Percentiles rank a stretch among this genome's conserved stretches.
Conservation (phyloP, 2,888 invertebrate species). For the Phyllotreta striolata region DNA sequence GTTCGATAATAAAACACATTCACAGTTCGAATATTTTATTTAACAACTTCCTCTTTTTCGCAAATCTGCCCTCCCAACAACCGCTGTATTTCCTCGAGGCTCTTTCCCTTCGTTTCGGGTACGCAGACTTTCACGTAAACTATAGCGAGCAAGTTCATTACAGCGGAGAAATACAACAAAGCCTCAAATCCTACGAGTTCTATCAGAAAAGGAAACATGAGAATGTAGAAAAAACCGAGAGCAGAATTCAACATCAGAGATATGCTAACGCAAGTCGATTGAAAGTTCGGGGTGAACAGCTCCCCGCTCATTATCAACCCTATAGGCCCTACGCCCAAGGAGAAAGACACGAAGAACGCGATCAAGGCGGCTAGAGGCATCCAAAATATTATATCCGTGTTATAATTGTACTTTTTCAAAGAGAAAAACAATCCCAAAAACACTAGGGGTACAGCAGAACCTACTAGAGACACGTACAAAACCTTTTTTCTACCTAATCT, state of each 20-base stretch:
- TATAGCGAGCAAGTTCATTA: not conserved
- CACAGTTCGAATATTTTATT: no score
- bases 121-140: not conserved
- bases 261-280: not conserved
- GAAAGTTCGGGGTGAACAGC: not conserved
- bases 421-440: conserved; percentile 1
- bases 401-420: not conserved
- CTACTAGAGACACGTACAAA: not conserved
- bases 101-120: conserved; percentile 7
- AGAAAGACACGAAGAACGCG: not conserved
- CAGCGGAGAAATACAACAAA: not conserved
- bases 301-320: not conserved
- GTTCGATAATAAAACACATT: no score
- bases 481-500: not conserved
- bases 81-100: conserved; percentile 4
- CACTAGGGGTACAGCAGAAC: not conserved
- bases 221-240: not conserved
- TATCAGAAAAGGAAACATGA: not conserved
- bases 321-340: not conserved
- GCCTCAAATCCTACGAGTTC: not conserved
- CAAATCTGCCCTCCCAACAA: not conserved
- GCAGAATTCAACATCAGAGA: not conserved
- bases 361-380: not conserved
- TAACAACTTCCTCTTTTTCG: no score
- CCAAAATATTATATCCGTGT: not conserved